Base-by-base conservation (phyloP, 1,140 invertebrate genomes). In the Magallana ariakensis region DNA sequence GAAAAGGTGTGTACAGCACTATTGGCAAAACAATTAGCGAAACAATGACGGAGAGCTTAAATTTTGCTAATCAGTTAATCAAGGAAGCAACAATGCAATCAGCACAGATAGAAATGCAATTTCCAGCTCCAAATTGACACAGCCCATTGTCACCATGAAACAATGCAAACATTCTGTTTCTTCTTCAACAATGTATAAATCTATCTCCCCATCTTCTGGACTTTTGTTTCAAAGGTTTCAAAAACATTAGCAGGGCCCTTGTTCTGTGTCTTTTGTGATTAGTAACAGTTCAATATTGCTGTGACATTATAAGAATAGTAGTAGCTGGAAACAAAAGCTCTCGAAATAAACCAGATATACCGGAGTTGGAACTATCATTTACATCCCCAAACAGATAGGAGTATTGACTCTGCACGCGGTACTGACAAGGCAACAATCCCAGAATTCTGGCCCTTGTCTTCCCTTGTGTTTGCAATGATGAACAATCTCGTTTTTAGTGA, bases 91-190 rank as follows among this genome's bases (percentile, higher is more conserved):
- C 66, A 75, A 75, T 75, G 22, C 26, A 75, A 75, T 75, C 66
- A 26, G 22, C 15, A 75, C 33, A 75, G 66, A 75, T 22, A 26
- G 22, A 75, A 75, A 75, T 75, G 26, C 66, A 75, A 33, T 75
- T 75, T 26, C 33, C 22, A 75, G 66, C 22, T 75, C 66, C 22
- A 4, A 7, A 19, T 13, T 75, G 66, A 75, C 66, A 75, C 22
- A 10, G 3, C 66, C 66, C 66, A 75, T 33, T 75, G 66, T 75
- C 22, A 26, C 26, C 62, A 26, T 46, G 15, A 75, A 75, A 75
- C 66, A 75, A 75, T 75, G 66, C 22, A 15, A 75, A 75, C 66
- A 75, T 75, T 75, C 66, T 75, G 66, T 75, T 75, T 75, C 66
- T 75, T 75, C 66, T 75, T 33, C 66, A 75, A 75, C 66, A 75